Evolutionary conservation across 2,888 invertebrate genomes (phyloP), one percentile per base, ranked within the genome.

Genomic region (Synanthedon vespiformis): DNA sequence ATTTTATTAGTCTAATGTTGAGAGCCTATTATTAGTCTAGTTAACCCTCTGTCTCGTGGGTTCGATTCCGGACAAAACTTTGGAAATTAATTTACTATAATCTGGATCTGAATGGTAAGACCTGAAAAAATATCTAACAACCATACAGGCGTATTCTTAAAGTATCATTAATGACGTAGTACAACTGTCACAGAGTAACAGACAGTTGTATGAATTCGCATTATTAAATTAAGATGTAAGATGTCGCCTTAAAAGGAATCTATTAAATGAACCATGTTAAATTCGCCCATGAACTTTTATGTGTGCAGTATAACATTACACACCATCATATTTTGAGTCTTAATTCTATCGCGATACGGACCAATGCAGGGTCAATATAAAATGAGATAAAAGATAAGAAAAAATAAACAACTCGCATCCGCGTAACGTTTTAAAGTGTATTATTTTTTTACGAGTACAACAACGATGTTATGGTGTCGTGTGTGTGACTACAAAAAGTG

Each of bases 381-480:
- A 51, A 53, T 55, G 51, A 44, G 44, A 44, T 44, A 44, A 44
- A 44, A 44, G 12, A 44, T 44, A 44, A 44, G 0, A 34, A 44
- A 16, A 14, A 14, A 48, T 40, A 53, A 55, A 44, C 44, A 44
- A 34, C 34, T 34, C 14, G 44, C 44, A 44, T 44, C 44, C 44
- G 44, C 44, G 44, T 44, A 44, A 44, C 44, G 44, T 44, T 44
- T 44, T 44, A 44, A 54, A 56, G 51, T 51, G 52, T 56, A 54
- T 52, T 53, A 51, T 51, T 11, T 40, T 8, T 13, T 14, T 52
- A n/a, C 11, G 22, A 48, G 50, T 41, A 54, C 49, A 49, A 49
- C 47, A 51, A 49, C 22, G 34, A 34, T 34, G 34, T 10, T 34
- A 34, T 34, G 34, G 34, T 34, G 34, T 34, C 10, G 34, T 34